These are phyloP conservation scores for Drosophila algonquin DNA, from an alignment of 2,888 invertebrate species.

Conservation along the genomic window DNA sequence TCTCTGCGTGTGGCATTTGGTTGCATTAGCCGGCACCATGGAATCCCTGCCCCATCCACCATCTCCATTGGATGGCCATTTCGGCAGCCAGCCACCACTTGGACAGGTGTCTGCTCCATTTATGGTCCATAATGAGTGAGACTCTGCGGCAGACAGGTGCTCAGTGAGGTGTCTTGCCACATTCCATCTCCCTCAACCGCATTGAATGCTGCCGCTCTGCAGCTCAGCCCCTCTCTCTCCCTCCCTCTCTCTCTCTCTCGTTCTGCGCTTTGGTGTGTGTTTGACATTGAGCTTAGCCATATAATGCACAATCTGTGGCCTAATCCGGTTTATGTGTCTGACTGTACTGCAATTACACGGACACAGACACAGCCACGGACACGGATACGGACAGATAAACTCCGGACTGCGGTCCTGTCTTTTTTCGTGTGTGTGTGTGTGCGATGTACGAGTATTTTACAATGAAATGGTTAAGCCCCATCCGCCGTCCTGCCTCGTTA, in stretches of 20 bases:
- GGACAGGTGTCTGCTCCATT: slow-evolving; percentile 46
- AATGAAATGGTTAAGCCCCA: slow-evolving; percentile 33
- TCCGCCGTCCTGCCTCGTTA: slow-evolving; percentile 3
- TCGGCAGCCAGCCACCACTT: background rate
- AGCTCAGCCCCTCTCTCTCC: background rate
- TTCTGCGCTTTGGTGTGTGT: slow-evolving; percentile 11
- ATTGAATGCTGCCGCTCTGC: background rate
- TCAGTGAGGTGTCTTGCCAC: slow-evolving; percentile 4
- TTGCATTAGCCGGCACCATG: background rate
- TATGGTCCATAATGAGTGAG: slow-evolving; percentile 42
- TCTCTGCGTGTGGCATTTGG: background rate
- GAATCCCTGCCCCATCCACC: background rate
- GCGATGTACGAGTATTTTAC: slow-evolving; percentile 31
- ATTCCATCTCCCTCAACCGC: background rate
- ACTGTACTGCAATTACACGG: slow-evolving; percentile 40
- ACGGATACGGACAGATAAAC: slow-evolving; percentile 16
- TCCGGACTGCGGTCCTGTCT: slow-evolving; percentile 5
- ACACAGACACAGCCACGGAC: slow-evolving; percentile 8
- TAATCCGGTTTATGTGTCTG: slow-evolving; percentile 67
- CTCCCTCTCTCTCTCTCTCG: background rate
- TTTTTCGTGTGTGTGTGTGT: background rate
- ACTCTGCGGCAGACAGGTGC: slow-evolving; percentile 34
- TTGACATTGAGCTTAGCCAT: slow-evolving; percentile 36
- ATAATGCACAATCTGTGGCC: slow-evolving; percentile 45
- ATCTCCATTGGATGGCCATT: slow-evolving; percentile 7